A percentile compares a stretch with the other conserved stretches of the same genome.
Conservation (phyloP, 2,888 invertebrate species). For the Sipha maydis region DNA sequence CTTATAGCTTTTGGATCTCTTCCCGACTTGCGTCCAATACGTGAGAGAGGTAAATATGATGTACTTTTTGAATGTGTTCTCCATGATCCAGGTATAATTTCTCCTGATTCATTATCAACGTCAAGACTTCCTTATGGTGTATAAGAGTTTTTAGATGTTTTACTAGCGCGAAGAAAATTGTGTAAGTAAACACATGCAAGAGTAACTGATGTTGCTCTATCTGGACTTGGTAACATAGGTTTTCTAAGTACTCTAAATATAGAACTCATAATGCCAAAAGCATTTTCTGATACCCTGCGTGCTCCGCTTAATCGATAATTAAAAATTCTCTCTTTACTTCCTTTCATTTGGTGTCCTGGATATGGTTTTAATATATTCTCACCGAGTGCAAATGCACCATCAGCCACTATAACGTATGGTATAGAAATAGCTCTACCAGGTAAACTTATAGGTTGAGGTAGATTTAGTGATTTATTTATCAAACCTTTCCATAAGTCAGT, state of each 20-base stretch:
- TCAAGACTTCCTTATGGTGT: conserved; percentile 29
- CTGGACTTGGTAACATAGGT: conserved; percentile 17
- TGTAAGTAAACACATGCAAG: conserved; percentile 15
- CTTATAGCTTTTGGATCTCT: conserved; percentile 11
- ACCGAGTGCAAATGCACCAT: conserved; percentile 34
- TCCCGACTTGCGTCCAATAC: conserved; percentile 10
- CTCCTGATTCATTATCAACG: conserved; percentile 4
- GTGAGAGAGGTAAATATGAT: conserved; percentile 10
- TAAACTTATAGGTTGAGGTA: conserved; percentile 2
- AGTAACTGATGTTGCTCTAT: conserved; percentile 12
- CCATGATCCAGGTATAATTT: conserved; percentile 41
- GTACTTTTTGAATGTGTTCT: conserved; percentile 17
- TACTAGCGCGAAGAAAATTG: conserved; percentile 20
- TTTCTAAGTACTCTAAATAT: too few species aligned
- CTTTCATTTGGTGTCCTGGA: neutral
- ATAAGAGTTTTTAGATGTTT: conserved; percentile 20
- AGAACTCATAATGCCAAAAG: too few species aligned
- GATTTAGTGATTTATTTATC: conserved; percentile 7
- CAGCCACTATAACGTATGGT: conserved; percentile 32
- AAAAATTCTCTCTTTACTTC: too few species aligned
- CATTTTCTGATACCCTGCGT: too few species aligned
- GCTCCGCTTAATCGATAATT: too few species aligned
- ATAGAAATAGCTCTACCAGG: neutral
- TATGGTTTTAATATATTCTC: conserved; percentile 37
- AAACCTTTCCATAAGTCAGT: conserved; percentile 37